Percentiles rank a stretch among this genome's conserved stretches.
phyloP scores from a whole-genome alignment of 2,797 vertebrate species.

The Avahi laniger region DNA sequence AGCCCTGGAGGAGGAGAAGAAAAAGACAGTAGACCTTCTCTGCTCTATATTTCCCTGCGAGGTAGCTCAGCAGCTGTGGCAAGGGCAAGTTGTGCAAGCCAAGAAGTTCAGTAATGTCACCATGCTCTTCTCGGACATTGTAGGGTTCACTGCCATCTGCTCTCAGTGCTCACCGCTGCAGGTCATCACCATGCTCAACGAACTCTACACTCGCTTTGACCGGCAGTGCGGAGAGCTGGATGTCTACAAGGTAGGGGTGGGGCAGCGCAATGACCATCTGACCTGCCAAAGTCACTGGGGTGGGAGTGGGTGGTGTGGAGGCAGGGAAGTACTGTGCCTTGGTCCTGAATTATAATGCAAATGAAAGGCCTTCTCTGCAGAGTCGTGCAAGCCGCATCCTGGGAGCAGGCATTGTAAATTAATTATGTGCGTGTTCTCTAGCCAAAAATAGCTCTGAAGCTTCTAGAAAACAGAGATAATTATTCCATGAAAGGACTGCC shows the following conservation, averaged over 20 bases:
- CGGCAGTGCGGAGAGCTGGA: conserved; percentile 96
- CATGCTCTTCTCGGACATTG: conserved; percentile 98
- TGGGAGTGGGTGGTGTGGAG: neutral
- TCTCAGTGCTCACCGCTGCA: conserved; percentile 96
- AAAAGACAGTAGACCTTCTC: conserved; percentile 96
- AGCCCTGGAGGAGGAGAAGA: conserved; percentile 98
- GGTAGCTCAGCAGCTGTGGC: conserved; percentile 98
- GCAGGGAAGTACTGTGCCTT: neutral
- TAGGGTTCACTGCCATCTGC: conserved; percentile 98
- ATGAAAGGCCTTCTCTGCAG: neutral
- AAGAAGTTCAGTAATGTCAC: conserved; percentile 96
- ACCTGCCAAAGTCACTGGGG: neutral
- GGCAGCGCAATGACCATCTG: neutral
- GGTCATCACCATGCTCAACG: conserved; percentile 98
- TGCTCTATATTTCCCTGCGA: conserved; percentile 97
- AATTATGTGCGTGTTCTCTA: neutral
- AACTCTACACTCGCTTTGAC: conserved; percentile 97
- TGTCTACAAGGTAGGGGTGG: conserved; percentile 94
- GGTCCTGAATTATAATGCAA: neutral
- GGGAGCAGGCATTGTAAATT: neutral
- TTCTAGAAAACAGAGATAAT: neutral
- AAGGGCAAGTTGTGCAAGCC: conserved; percentile 95
- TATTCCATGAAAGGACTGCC: neutral
- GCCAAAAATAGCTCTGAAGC: conserved; percentile 38
- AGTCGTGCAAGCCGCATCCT: neutral